These are phyloP conservation scores for Hofmannophila pseudospretella DNA, from an alignment of 2,888 invertebrate species.

Conservation along the genomic window DNA sequence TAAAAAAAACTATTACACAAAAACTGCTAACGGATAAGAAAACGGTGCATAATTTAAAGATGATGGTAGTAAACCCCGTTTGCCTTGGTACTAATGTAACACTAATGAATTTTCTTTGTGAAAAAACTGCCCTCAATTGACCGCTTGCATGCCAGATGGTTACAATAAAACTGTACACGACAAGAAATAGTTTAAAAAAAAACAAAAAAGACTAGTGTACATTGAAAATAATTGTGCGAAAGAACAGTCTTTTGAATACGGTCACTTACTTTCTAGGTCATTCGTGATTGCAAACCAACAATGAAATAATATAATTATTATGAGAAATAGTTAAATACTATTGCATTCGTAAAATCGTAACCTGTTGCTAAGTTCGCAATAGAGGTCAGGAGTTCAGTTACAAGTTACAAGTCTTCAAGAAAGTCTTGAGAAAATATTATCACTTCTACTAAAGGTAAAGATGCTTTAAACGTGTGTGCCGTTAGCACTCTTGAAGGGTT, in stretches of 20 bases:
- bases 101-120: slow-evolving; percentile 1
- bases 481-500: no score
- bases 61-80: no score
- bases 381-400: background rate
- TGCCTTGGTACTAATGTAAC: background rate
- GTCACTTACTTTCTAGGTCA: slow-evolving; percentile 51
- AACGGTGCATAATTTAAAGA: no score
- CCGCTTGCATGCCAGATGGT: slow-evolving; percentile 2
- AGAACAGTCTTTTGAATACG: slow-evolving; percentile 31
- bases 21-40: no score
- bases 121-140: slow-evolving; percentile 6
- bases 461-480: no score
- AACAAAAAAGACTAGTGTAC: background rate
- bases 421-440: no score
- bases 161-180: background rate
- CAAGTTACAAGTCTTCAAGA: background rate
- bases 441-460: no score
- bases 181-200: background rate
- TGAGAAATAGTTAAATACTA: slow-evolving; percentile 36
- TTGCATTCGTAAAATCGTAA: slow-evolving; percentile 9
- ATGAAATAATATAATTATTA: slow-evolving; percentile 25
- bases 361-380: background rate
- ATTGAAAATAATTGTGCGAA: slow-evolving; percentile 29
- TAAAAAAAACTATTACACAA: no score
- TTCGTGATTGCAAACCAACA: slow-evolving; percentile 29